Evolutionary conservation across 2,888 invertebrate genomes (phyloP), one percentile per base, ranked within the genome.

Genomic region (Spisula solida): DNA sequence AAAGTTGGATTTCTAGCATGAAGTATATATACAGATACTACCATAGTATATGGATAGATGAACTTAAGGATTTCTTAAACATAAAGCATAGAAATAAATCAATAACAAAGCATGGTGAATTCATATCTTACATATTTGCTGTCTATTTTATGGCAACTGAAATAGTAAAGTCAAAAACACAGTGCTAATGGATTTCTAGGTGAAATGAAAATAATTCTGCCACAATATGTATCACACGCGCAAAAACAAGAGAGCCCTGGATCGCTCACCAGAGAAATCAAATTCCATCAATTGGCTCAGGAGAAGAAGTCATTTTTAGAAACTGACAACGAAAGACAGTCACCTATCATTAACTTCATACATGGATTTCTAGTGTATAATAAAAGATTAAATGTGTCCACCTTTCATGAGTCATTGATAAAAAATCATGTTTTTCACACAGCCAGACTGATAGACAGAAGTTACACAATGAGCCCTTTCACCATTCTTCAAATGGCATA

Each of bases 301-400:
- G 41, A 41, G n/a, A n/a, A n/a, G n/a, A n/a, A n/a, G 41, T 41
- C 41, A 41, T 41, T 41, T 2, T 41, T 41, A 41, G 41, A 41
- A 41, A 41, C 41, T 41, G 41, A 41, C 41, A 41, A 41, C 8
- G 41, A 41, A 41, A 41, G 41, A n/a, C n/a, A 41, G 41, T 41
- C 41, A 41, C 41, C 41, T 5, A 41, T 41, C 4, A 41, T 41
- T 41, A 41, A 41, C 4, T 8, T 41, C 2, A 51, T 51, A 51
- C 6, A 66, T 66, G 60, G 60, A 66, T 66, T 66, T 66, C 60
- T 66, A 8, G 60, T 66, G 60, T 66, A 66, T 25, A 25, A 66
- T 66, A 66, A 66, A 6, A 66, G 25, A 66, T 25, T 25, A 66
- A 8, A 66, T 2, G 51, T 14, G 51, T 51, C 51, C 51, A 51